A percentile compares a stretch with the other conserved stretches of the same genome.
phyloP scores from a whole-genome alignment of 2,113 vertebrate species.

The Pygoscelis adeliae region DNA sequence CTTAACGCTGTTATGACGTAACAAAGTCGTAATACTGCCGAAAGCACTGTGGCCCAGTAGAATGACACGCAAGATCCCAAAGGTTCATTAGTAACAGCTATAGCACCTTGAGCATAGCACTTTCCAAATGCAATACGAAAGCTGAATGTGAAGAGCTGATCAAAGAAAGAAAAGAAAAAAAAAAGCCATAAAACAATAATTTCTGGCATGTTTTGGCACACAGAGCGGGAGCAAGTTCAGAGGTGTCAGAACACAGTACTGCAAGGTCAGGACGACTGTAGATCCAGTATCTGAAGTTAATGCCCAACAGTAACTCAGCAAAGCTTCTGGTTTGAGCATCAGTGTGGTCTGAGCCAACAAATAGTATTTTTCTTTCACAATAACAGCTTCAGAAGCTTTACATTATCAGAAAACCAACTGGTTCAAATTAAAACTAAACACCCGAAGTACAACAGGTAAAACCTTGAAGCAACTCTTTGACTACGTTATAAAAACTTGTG shows the following conservation, averaged over 20 bases:
- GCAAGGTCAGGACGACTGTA: neutral
- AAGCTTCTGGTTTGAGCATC: neutral
- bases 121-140: neutral
- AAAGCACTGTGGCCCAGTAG: neutral
- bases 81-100: neutral
- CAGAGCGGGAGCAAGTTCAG: neutral
- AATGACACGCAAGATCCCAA: rapidly evolving
- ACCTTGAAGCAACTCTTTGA: neutral
- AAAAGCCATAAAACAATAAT: neutral
- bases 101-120: neutral
- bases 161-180: neutral
- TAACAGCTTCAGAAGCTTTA: neutral
- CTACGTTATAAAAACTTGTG: neutral
- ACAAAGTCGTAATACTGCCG: rapidly evolving
- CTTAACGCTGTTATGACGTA: neutral
- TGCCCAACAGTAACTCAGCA: neutral
- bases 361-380: neutral
- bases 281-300: neutral
- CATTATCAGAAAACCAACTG: neutral
- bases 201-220: neutral
- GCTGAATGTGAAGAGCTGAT: neutral
- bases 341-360: neutral
- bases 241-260: neutral
- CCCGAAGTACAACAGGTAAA: neutral
- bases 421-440: neutral